Evolutionary conservation across 64 coral and sea anemone species (phyloP).

Genomic region (Trachythela sp.): DNA sequence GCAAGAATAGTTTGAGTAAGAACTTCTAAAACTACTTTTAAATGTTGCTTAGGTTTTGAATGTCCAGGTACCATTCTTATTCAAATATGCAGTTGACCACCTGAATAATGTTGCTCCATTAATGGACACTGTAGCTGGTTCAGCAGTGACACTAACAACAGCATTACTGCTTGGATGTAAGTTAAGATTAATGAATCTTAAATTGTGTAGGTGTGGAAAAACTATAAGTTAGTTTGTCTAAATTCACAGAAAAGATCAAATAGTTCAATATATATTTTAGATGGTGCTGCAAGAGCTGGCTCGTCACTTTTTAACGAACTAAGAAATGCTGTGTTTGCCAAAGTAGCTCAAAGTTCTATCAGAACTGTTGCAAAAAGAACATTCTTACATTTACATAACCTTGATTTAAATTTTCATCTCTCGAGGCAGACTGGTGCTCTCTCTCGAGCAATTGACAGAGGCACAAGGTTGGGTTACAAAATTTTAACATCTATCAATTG

Average conservation of each 20-base stretch:
- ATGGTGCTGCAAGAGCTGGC: conserved; percentile 86
- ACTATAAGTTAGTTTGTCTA: neutral
- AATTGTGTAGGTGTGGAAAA: neutral
- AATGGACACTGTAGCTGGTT: conserved; percentile 55
- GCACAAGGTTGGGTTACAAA: conserved; percentile 55
- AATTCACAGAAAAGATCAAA: too few species aligned
- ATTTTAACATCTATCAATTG: neutral
- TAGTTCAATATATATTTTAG: conserved; percentile 30
- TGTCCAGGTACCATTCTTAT: conserved; percentile 95
- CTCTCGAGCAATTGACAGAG: conserved; percentile 96
- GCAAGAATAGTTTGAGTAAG: too few species aligned
- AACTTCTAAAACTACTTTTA: neutral
- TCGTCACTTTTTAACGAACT: conserved; percentile 93
- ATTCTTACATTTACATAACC: conserved; percentile 91
- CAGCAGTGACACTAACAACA: conserved; percentile 60
- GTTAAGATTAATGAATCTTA: neutral
- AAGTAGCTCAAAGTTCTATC: conserved; percentile 90
- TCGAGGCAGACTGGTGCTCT: conserved; percentile 84
- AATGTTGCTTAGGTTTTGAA: conserved; percentile 59
- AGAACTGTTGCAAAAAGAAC: conserved; percentile 75
- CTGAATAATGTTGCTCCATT: conserved; percentile 68
- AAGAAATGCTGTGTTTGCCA: conserved; percentile 96
- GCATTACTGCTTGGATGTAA: conserved; percentile 88
- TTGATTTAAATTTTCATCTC: conserved; percentile 90
- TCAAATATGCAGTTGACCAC: conserved; percentile 86